Conservation (phyloP, 1,140 invertebrate genomes). For the Lepidurus couesii region DNA sequence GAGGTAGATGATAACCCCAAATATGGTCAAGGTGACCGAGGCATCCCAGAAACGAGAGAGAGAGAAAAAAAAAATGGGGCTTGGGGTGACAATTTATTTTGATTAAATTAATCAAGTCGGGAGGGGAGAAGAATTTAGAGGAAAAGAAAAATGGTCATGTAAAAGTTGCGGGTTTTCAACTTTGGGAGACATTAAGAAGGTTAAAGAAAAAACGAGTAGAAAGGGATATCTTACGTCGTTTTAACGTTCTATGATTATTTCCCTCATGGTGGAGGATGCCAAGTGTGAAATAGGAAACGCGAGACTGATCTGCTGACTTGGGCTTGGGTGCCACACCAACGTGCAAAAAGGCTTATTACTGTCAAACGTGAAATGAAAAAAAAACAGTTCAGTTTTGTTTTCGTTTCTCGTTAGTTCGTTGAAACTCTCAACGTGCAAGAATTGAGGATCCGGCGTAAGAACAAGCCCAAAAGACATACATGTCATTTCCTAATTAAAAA, state of each 20-base stretch:
- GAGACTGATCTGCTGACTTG: not conserved
- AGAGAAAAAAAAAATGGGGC: not conserved
- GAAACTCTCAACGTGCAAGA: no score
- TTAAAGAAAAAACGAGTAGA: not conserved
- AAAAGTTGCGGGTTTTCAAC: not conserved
- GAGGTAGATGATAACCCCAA: not conserved
- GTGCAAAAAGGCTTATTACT: not conserved
- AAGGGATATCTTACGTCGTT: not conserved
- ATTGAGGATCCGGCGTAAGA: no score
- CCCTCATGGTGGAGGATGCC: not conserved
- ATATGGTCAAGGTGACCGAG: not conserved
- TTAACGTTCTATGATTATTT: not conserved
- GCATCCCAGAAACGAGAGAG: not conserved
- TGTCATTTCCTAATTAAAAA: no score
- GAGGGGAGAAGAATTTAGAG: not conserved
- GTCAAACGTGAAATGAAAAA: constrained; percentile 1
- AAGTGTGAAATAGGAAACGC: constrained; percentile 11
- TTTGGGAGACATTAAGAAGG: not conserved
- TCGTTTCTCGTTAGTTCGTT: no score
- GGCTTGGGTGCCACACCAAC: not conserved
- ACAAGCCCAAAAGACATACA: no score
- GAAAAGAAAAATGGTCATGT: not conserved
- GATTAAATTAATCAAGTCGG: not conserved
- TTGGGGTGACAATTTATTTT: not conserved
- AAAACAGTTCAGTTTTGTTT: not conserved